Base-by-base conservation (phyloP, 2,888 invertebrate genomes). In the Ormyrus labotus region DNA sequence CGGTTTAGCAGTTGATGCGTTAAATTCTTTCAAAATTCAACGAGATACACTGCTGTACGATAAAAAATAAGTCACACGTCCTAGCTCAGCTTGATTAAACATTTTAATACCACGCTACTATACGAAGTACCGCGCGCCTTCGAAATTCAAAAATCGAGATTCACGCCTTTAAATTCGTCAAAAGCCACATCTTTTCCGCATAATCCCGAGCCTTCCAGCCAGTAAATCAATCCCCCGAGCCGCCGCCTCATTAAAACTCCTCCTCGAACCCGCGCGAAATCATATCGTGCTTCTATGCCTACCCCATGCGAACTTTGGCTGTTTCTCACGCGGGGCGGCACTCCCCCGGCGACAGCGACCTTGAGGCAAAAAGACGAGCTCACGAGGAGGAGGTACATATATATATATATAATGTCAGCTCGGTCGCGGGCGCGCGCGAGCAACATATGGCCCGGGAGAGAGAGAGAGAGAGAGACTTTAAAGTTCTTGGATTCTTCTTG, bases 381-480 rank as follows among this genome's bases (percentile, higher is more conserved):
- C 34, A 0, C 34, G 60, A 70, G 48, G 58, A 47, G 19, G 55
- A 34, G 53, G 19, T 19, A 19, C 2, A 19, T 1, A 19, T 19
- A 19, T 19, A 19, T 19, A 1, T 19, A 19, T 19, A 5, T 2
- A n/a, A 65, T 58, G 67, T 63, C 55, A 9, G 61, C 67, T 34
- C 67, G 45, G n/a, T 11, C 57, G 10, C 34, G 34, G 4, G 34
- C 34, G 34, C 34, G 34, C n/a, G n/a, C 70, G 70, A 60, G 47
- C 47, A 65, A 65, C 80, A 80, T 80, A 80, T 80, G 80, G 80
- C 67, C 50, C 13, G 13, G 13, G 7, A 13, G 13, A 13, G 13
- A 13, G 7, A 13, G 13, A 13, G 13, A 13, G 7, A 51, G 57
- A 13, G 19, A 63, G 73, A 70, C 77, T 81, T 81, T 74, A 70